These are phyloP conservation scores for Laspeyria flexula DNA, from an alignment of 2,888 invertebrate genomes.

Conservation along the genomic window DNA sequence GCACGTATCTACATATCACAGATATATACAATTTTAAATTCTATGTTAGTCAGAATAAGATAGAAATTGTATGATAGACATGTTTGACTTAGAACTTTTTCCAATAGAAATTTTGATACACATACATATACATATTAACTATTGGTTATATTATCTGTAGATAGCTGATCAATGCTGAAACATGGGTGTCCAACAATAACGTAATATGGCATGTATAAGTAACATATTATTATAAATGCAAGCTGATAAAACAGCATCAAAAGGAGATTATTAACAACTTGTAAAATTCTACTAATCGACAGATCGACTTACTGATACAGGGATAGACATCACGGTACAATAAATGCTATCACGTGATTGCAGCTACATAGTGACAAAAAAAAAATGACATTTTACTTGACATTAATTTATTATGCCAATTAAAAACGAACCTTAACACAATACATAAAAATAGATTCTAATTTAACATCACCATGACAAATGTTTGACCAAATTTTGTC, in stretches of 20 bases:
- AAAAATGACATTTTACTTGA: background rate
- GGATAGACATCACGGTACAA: slow-evolving; percentile 13
- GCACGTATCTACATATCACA: too few species aligned
- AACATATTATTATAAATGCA: slow-evolving; percentile 13
- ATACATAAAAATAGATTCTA: background rate
- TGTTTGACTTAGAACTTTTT: too few species aligned
- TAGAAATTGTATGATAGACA: too few species aligned
- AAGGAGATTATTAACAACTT: background rate
- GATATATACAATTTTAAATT: too few species aligned
- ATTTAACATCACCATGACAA: background rate
- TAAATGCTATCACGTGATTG: slow-evolving; percentile 31
- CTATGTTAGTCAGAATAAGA: too few species aligned
- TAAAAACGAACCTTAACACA: too few species aligned
- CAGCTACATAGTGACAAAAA: slow-evolving; percentile 19
- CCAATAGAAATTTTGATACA: too few species aligned
- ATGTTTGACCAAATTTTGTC: background rate
- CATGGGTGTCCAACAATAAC: too few species aligned
- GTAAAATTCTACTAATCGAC: slow-evolving; percentile 4
- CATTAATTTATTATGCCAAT: too few species aligned
- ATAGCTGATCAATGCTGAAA: too few species aligned
- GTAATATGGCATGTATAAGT: slow-evolving; percentile 7
- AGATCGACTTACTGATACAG: slow-evolving; percentile 9
- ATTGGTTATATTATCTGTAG: too few species aligned
- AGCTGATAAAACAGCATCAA: slow-evolving; percentile 1
- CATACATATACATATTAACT: too few species aligned